phyloP scores from a whole-genome alignment of 2,113 vertebrate species.

The Prolemur simus region DNA sequence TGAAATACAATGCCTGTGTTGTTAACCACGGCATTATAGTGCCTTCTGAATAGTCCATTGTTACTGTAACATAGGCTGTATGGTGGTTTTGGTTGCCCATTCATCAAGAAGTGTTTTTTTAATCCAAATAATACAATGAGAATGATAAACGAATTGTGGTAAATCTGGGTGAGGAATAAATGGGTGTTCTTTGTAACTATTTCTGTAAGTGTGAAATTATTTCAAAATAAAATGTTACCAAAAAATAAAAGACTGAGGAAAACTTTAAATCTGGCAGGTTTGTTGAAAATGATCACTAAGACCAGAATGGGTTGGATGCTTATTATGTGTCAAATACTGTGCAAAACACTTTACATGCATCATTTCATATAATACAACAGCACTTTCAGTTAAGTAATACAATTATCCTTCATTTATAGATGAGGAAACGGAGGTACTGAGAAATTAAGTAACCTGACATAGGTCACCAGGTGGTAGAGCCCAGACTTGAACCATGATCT shows the following conservation, averaged over 20 bases:
- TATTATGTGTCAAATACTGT: neutral
- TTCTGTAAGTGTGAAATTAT: constrained; percentile 14
- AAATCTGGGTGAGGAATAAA: neutral
- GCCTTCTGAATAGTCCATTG: neutral
- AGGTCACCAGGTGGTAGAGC: neutral
- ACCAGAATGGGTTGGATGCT: neutral
- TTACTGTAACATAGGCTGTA: neutral
- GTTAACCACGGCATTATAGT: neutral
- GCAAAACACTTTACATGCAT: neutral
- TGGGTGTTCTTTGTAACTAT: neutral
- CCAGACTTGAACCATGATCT: neutral
- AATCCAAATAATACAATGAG: neutral
- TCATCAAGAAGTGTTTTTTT: neutral
- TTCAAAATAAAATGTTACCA: neutral
- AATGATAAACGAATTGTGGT: neutral
- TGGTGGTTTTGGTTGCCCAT: neutral
- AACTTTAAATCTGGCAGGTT: neutral
- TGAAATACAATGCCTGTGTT: neutral
- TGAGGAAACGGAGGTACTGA: neutral
- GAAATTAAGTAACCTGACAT: neutral
- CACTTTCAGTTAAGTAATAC: neutral
- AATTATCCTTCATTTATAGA: neutral
- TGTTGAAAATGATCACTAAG: constrained; percentile 5
- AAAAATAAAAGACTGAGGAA: neutral
- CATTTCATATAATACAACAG: neutral